phyloP scores from a whole-genome alignment of 2,113 vertebrate genomes.

The Dicaeum eximium region DNA sequence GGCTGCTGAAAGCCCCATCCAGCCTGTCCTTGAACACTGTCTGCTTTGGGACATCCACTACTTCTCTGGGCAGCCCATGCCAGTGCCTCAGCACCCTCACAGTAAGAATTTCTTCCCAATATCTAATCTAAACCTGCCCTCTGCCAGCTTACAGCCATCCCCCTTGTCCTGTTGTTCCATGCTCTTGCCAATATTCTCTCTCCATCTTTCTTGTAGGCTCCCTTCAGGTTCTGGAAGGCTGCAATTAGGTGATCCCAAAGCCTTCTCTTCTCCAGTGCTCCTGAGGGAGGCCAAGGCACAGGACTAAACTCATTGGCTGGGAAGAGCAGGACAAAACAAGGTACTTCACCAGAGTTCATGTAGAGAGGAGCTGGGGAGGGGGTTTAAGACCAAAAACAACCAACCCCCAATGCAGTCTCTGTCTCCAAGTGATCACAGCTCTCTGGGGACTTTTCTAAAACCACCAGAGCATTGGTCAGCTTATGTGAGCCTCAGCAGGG shows the following conservation, averaged over 20 bases:
- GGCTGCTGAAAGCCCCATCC: neutral
- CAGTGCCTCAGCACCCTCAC: neutral
- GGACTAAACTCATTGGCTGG: neutral
- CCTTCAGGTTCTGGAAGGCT: neutral
- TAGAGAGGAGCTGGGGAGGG: neutral
- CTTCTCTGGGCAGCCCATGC: neutral
- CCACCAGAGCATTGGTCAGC: neutral
- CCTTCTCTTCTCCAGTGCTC: neutral
- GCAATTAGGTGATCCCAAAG: neutral
- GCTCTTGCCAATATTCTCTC: neutral
- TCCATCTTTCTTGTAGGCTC: neutral
- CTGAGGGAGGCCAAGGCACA: neutral
- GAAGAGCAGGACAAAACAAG: neutral
- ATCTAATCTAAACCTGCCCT: neutral
- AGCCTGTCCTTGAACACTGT: neutral
- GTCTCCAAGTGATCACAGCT: neutral
- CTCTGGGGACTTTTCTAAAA: neutral
- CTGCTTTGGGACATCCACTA: neutral
- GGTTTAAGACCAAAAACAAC: neutral
- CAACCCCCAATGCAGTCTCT: neutral
- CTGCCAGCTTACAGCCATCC: neutral
- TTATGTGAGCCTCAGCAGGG: neutral
- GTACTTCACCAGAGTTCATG: neutral
- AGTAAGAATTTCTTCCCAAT: neutral
- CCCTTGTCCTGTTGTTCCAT: accelerated